Evolutionary conservation across 2,797 vertebrate genomes (phyloP).

Genomic region (Mallotus villosus): DNA sequence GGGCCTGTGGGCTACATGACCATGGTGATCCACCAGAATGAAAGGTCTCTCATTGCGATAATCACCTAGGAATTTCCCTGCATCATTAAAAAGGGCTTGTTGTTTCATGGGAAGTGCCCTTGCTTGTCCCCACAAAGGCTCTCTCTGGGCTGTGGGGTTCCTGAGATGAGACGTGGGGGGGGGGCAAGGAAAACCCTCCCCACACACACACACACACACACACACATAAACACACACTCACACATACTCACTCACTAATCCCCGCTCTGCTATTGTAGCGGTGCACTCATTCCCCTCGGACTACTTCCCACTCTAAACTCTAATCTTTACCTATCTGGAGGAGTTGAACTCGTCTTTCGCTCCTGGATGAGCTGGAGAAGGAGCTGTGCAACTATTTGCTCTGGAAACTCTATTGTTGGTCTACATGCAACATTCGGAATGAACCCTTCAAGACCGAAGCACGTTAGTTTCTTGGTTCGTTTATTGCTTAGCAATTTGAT

Average conservation of each 20-base stretch:
- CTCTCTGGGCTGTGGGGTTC: constrained; percentile 54
- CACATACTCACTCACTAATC: constrained; percentile 49
- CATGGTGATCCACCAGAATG: constrained; percentile 59
- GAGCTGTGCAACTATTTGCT: neutral
- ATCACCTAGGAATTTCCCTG: constrained; percentile 69
- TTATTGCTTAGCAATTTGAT: too few relatives aligned
- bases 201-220: too few relatives aligned
- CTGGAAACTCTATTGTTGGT: neutral
- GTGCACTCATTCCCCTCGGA: constrained; percentile 58
- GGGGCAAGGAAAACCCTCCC: constrained; percentile 59
- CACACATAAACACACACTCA: too few relatives aligned
- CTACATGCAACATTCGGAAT: neutral
- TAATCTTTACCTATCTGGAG: constrained; percentile 48
- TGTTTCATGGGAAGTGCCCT: constrained; percentile 68
- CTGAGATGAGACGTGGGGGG: constrained; percentile 66
- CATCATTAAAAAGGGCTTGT: constrained; percentile 78
- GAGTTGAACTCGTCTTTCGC: constrained; percentile 66
- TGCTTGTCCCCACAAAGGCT: constrained; percentile 71
- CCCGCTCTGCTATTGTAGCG: constrained; percentile 60
- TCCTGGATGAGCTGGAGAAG: constrained; percentile 12
- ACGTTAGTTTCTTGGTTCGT: neutral
- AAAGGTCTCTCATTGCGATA: constrained; percentile 38
- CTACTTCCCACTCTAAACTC: constrained; percentile 65
- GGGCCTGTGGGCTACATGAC: constrained; percentile 57
- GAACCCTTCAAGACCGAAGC: neutral